A percentile compares a stretch with the other conserved stretches of the same genome.
These are phyloP conservation scores for Eurois occulta DNA, from an alignment of 2,888 invertebrate species.

Conservation along the genomic window DNA sequence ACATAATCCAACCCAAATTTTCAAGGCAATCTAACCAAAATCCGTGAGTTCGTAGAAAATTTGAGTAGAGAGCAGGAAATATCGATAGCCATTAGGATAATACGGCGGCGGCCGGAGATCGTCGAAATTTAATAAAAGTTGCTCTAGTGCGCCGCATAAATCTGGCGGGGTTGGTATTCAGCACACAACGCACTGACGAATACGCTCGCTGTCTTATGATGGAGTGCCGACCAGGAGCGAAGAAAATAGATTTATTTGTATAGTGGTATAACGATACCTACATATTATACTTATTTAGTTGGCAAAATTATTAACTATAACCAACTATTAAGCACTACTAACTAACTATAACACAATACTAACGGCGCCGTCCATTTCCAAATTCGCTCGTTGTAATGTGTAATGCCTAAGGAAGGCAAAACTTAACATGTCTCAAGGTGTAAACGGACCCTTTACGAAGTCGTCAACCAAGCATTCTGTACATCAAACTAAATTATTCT, in stretches of 20 bases:
- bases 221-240: slow-evolving; percentile 22
- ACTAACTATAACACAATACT: not conserved
- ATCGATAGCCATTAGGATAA: slow-evolving; percentile 66
- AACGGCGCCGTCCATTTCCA: no score
- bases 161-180: slow-evolving; percentile 60
- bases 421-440: not conserved
- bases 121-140: slow-evolving; percentile 68
- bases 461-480: no score
- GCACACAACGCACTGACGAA: slow-evolving; percentile 57
- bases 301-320: not conserved
- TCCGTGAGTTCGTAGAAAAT: slow-evolving; percentile 42
- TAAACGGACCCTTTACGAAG: no score
- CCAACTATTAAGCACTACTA: no score
- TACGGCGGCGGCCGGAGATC: slow-evolving; percentile 56
- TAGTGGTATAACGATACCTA: not conserved
- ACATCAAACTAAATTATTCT: no score
- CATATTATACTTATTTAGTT: not conserved
- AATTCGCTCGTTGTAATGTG: not conserved
- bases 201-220: slow-evolving; percentile 32
- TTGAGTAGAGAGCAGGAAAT: slow-evolving; percentile 49
- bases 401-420: not conserved
- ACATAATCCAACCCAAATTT: slow-evolving; percentile 30
- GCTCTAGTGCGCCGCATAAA: slow-evolving; percentile 60
- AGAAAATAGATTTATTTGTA: slow-evolving; percentile 4
- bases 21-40: slow-evolving; percentile 23